Evolutionary conservation across 2,113 vertebrate genomes (phyloP).

Genomic region (Euleptes europaea): DNA sequence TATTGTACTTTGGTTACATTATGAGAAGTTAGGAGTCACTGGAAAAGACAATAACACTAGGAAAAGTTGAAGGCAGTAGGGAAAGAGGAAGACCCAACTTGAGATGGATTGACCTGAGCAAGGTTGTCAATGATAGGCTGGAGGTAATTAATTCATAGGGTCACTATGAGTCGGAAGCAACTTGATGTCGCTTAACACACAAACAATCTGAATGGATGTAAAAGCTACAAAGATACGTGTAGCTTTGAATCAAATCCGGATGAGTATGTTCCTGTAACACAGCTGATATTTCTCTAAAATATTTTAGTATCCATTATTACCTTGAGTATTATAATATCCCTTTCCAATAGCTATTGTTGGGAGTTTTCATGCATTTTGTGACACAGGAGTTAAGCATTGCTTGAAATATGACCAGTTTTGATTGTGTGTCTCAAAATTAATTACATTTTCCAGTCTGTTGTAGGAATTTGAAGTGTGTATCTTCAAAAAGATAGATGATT

Average conservation of each 20-base stretch:
- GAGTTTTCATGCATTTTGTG: neutral
- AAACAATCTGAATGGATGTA: no score
- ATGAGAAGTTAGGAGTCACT: no score
- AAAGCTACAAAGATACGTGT: no score
- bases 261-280: neutral
- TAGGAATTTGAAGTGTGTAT: conserved; percentile 51
- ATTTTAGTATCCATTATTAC: neutral
- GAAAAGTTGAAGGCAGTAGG: no score
- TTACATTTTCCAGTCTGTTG: conserved; percentile 47
- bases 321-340: neutral
- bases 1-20: no score
- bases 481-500: conserved; percentile 51
- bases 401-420: conserved; percentile 16
- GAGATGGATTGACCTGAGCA: no score
- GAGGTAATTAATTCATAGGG: no score
- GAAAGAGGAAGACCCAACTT: no score
- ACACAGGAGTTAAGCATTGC: neutral
- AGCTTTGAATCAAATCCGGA: neutral
- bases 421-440: conserved; percentile 45
- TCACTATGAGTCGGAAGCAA: no score
- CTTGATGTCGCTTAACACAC: no score
- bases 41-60: no score
- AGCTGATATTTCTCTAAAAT: neutral
- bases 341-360: neutral
- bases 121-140: no score